Base-by-base conservation (phyloP, 2,113 vertebrate genomes). In the Otus sunia region DNA sequence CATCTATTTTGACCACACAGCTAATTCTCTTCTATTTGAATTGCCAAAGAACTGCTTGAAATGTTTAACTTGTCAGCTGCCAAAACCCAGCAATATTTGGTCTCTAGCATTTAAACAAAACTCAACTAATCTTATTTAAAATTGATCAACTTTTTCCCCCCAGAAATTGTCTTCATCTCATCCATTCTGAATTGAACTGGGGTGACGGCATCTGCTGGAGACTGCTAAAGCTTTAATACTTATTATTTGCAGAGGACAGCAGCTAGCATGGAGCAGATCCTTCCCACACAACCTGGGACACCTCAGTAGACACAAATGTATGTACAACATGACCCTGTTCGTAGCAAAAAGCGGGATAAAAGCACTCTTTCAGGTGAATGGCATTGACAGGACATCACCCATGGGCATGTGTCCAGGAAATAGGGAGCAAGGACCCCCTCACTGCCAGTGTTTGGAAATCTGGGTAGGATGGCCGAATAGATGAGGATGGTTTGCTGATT, bases 1-100 rank as follows among this genome's bases (percentile, higher is more conserved):
- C 59, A n/a, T 58, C 74, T 66, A 69, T 82, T 88, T 36, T 55
- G 78, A 45, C 55, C 63, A 59, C 2, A 25, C 41, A 66, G 55
- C 16, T 88, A 86, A 88, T 88, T 92, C 68, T 80, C 34, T 47
- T 86, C 71, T 29, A 47, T 92, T 83, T 91, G 41, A 76, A 62
- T 86, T 92, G 67, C 79, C 85, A 94, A 82, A 93, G 58, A 92
- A 68, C 39, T 41, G 30, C 67, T 82, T 77, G 88, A 95, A 92
- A 58, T 62, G 19, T 82, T 90, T 73, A 72, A 77, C 49, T 68
- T 88, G 36, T 79, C 75, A 76, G 79, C 72, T 93, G 88, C 72
- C 82, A 93, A 93, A 92, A 21, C 34, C 21, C 82, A 62, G 50
- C 45, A 94, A 88, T 73, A 53, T 76, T 83, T 88, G 39, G 5